Percentiles rank a stretch among this genome's conserved stretches.
Evolutionary conservation across 2,797 vertebrate genomes (phyloP).

Genomic region (Peromyscus nudipes): DNA sequence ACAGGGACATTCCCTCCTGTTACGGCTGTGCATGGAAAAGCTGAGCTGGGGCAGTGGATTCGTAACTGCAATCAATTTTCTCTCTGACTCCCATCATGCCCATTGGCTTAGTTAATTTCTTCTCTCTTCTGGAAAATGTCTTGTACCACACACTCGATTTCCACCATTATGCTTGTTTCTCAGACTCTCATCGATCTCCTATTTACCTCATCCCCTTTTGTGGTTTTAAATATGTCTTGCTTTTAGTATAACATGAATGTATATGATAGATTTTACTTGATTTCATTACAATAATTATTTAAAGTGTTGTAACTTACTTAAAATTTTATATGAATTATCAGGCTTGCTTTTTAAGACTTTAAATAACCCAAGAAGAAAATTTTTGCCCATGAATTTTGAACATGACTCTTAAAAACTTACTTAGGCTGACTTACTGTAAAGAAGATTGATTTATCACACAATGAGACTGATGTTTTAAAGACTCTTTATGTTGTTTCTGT

Average conservation of each 20-base stretch:
- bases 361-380: background rate
- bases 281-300: background rate
- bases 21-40: background rate
- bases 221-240: background rate
- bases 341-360: background rate
- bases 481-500: rapidly evolving
- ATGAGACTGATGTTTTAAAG: background rate
- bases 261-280: background rate
- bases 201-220: background rate
- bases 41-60: background rate
- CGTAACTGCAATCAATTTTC: background rate
- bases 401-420: background rate
- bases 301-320: background rate
- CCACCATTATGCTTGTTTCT: background rate
- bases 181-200: background rate
- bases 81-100: background rate
- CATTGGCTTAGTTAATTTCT: background rate
- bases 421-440: background rate
- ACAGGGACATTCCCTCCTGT: background rate
- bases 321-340: background rate
- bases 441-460: background rate
- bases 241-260: background rate
- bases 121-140: background rate
- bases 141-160: background rate
- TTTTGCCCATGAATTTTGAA: background rate